Percentiles rank a stretch among this genome's conserved stretches.
These are phyloP conservation scores for Glossophaga mutica DNA, from an alignment of 2,797 vertebrate species.

Conservation along the genomic window DNA sequence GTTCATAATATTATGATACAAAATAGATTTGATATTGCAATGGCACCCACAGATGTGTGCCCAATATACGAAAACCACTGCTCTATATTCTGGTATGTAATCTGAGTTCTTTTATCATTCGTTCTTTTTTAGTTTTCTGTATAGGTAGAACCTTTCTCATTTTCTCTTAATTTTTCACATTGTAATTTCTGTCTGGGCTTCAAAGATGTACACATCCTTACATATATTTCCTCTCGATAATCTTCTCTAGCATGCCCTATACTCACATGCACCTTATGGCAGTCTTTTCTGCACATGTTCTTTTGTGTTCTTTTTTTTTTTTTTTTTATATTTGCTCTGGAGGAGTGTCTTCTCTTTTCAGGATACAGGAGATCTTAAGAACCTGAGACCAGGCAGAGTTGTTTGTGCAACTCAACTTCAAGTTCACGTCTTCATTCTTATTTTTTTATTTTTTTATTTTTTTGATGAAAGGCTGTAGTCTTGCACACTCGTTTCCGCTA, in stretches of 20 bases:
- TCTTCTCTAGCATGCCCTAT: not conserved
- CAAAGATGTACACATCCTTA: not conserved
- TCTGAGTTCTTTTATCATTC: not conserved
- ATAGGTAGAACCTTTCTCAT: not conserved
- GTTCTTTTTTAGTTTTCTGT: not conserved
- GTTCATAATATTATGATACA: not conserved
- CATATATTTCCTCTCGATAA: not conserved
- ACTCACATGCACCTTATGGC: fast-evolving
- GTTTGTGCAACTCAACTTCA: not conserved
- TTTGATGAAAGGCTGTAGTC: not conserved
- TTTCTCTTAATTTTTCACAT: not conserved
- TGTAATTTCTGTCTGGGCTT: not conserved
- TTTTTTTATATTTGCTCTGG: fast-evolving
- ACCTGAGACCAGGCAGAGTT: not conserved
- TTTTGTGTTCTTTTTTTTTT: not conserved
- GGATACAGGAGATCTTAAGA: not conserved
- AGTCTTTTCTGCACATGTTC: not conserved
- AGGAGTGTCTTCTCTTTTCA: not conserved
- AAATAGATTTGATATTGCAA: not conserved
- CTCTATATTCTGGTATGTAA: not conserved
- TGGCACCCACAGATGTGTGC: fast-evolving
- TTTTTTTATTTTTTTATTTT: no score
- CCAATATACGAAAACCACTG: not conserved
- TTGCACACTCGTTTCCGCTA: not conserved
- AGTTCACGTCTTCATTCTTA: not conserved